Percentiles rank a stretch among this genome's conserved stretches.
phyloP scores from a whole-genome alignment of 1,140 invertebrate genomes.

The Ridgeia piscesae region DNA sequence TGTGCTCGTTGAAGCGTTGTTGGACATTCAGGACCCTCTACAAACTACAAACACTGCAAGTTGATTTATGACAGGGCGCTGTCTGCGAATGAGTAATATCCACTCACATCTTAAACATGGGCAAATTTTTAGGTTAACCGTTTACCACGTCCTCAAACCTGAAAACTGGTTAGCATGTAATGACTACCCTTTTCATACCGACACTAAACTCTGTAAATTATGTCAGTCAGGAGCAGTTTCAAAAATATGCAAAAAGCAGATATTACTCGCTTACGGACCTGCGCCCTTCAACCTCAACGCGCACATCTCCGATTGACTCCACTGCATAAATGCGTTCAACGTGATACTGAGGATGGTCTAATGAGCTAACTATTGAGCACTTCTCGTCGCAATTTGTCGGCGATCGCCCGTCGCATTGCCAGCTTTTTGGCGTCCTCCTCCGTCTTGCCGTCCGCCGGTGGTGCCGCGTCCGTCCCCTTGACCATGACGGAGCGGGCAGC shows the following conservation, averaged over 20 bases:
- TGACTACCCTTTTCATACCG: no score
- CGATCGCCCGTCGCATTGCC: conserved; percentile 77
- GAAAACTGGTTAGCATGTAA: no score
- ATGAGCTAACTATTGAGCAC: conserved; percentile 60
- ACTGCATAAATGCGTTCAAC: background rate
- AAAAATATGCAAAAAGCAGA: no score
- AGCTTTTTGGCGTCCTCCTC: conserved; percentile 63
- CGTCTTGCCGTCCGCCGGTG: background rate
- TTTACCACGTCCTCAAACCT: no score
- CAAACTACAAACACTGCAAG: no score
- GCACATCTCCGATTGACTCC: background rate
- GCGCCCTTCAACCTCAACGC: background rate
- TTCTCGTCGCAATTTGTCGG: conserved; percentile 79
- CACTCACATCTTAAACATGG: no score
- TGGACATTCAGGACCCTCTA: background rate
- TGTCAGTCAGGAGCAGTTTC: no score
- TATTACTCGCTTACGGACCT: background rate
- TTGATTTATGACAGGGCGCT: no score
- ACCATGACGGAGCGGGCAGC: conserved; percentile 67
- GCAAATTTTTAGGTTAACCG: no score
- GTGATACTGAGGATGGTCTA: background rate
- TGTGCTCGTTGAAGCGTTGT: background rate
- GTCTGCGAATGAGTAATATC: no score
- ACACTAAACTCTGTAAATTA: no score
- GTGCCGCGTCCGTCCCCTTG: background rate